phyloP scores from a whole-genome alignment of 2,888 invertebrate genomes.

The Drosophila sordidapex region DNA sequence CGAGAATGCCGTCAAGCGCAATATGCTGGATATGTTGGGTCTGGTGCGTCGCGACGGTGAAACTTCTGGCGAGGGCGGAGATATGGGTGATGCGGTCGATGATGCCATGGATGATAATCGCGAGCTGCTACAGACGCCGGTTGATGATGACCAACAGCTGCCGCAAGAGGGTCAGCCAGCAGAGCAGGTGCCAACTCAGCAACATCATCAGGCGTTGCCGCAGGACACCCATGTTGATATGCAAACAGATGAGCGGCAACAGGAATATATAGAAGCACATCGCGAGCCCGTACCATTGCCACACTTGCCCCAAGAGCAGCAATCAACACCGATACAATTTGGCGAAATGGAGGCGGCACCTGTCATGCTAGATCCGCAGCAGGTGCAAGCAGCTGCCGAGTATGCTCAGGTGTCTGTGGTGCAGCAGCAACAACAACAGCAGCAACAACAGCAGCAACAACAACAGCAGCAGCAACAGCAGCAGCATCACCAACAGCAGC shows the following conservation, averaged over 20 bases:
- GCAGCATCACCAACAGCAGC: slow-evolving; percentile 71
- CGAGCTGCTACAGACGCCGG: slow-evolving; percentile 32
- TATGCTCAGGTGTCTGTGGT: slow-evolving; percentile 67
- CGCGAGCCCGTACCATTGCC: slow-evolving; percentile 33
- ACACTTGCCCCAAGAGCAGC: slow-evolving; percentile 45
- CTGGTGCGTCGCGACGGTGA: slow-evolving; percentile 86
- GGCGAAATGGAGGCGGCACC: slow-evolving; percentile 83
- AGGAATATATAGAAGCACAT: slow-evolving; percentile 46
- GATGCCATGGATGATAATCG: slow-evolving; percentile 45
- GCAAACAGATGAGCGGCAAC: slow-evolving; percentile 41
- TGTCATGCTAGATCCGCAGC: slow-evolving; percentile 66
- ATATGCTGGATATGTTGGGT: slow-evolving; percentile 87
- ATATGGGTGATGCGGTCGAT: slow-evolving; percentile 58
- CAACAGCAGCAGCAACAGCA: slow-evolving; percentile 73
- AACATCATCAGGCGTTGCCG: slow-evolving; percentile 23
- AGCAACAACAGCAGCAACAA: slow-evolving; percentile 50
- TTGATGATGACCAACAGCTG: slow-evolving; percentile 37
- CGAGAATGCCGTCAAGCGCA: slow-evolving; percentile 87
- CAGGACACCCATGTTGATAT: slow-evolving; percentile 24
- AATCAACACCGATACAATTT: slow-evolving; percentile 80
- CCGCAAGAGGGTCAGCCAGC: slow-evolving; percentile 11
- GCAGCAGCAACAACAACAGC: slow-evolving; percentile 64
- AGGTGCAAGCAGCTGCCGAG: slow-evolving; percentile 57
- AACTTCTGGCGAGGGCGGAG: slow-evolving; percentile 72
- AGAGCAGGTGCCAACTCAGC: slow-evolving; percentile 18